Percentiles rank a stretch among this genome's conserved stretches.
Conservation (phyloP, 2,888 invertebrate genomes). For the Ophion slaviceki region DNA sequence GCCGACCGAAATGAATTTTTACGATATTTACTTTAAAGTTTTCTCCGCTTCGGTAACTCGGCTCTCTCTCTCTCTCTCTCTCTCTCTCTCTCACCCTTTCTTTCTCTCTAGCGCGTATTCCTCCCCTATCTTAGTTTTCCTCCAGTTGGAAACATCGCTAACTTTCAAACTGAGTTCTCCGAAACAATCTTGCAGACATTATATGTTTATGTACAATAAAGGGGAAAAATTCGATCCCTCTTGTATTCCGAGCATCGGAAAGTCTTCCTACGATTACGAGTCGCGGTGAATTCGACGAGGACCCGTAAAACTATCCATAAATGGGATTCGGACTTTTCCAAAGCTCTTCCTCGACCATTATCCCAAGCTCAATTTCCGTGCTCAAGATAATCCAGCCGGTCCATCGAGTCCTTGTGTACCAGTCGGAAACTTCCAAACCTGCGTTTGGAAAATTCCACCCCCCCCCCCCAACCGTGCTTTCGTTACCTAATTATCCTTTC, state of each 20-base stretch:
- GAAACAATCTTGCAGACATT: slow-evolving; percentile 43
- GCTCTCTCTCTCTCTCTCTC: slow-evolving; percentile 39
- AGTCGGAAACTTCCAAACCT: too few relatives aligned
- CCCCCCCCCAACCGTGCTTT: not conserved
- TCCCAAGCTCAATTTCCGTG: too few relatives aligned
- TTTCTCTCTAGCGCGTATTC: slow-evolving; percentile 35
- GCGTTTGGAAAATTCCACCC: not conserved
- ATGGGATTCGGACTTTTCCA: not conserved
- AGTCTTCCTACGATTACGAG: slow-evolving; percentile 8
- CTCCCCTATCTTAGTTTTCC: slow-evolving; percentile 50
- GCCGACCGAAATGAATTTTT: slow-evolving; percentile 69
- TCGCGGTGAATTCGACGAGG: not conserved
- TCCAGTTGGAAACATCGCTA: slow-evolving; percentile 51
- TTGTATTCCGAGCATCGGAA: slow-evolving; percentile 8
- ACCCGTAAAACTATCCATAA: not conserved
- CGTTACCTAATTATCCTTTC: not conserved
- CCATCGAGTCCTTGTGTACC: too few relatives aligned
- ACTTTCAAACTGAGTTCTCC: slow-evolving; percentile 57
- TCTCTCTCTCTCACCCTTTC: slow-evolving; percentile 13
- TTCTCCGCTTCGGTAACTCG: slow-evolving; percentile 67
- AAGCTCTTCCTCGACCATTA: not conserved
- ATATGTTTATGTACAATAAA: slow-evolving; percentile 43
- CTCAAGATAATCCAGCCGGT: too few relatives aligned
- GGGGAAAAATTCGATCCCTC: slow-evolving; percentile 26
- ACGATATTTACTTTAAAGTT: slow-evolving; percentile 74